A percentile compares a stretch with the other conserved stretches of the same genome.
These are phyloP conservation scores for Hephaestus fuliginosus DNA, from an alignment of 2,797 vertebrate genomes.

Conservation along the genomic window DNA sequence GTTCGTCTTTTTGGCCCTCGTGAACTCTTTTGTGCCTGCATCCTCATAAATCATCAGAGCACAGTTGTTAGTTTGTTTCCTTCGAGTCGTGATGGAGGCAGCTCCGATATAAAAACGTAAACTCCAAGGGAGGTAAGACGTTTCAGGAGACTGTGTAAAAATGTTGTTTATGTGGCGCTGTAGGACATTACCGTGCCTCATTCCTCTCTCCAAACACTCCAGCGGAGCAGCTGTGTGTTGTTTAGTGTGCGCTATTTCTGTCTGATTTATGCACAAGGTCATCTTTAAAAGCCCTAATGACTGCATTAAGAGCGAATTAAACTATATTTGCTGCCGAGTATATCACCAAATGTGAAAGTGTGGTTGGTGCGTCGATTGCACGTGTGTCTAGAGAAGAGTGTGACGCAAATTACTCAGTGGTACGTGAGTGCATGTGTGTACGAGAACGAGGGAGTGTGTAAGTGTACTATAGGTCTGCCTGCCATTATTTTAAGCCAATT, in stretches of 20 bases:
- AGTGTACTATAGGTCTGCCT: slow-evolving; percentile 4
- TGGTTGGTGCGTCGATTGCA: not conserved
- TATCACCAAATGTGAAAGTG: not conserved
- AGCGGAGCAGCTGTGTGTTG: not conserved
- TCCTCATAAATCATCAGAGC: slow-evolving; percentile 8
- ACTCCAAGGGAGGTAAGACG: not conserved
- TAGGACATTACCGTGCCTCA: not conserved
- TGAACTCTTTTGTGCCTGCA: not conserved
- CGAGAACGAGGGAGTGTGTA: not conserved
- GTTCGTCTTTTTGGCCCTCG: not conserved
- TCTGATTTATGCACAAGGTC: slow-evolving; percentile 9
- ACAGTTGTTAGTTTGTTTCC: slow-evolving; percentile 3
- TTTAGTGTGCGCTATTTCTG: not conserved
- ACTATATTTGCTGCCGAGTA: not conserved
- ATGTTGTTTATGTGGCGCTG: slow-evolving; percentile 4
- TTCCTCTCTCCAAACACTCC: not conserved
- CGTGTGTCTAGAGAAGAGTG: not conserved
- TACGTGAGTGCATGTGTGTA: not conserved
- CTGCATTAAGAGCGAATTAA: slow-evolving; percentile 13
- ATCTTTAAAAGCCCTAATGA: slow-evolving; percentile 4
- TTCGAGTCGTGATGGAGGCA: not conserved
- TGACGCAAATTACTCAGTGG: not conserved
- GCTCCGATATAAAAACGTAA: not conserved
- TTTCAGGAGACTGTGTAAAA: not conserved
- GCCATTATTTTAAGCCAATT: slow-evolving; percentile 41